Conservation (phyloP, 2,888 invertebrate species). For the Eledona agricola region DNA sequence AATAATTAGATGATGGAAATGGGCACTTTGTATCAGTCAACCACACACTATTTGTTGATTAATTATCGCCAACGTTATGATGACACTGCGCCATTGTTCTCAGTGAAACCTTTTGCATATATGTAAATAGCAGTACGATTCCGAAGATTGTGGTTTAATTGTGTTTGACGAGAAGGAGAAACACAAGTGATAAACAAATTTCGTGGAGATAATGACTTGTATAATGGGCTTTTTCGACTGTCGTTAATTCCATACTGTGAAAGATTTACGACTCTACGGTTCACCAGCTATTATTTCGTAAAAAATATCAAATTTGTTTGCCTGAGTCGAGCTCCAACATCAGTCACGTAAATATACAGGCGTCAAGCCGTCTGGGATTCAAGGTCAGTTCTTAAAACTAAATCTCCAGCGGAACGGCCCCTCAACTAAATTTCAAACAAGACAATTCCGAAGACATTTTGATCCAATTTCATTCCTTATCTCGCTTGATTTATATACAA, state of each 20-base stretch:
- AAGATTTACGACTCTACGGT: constrained; percentile 34
- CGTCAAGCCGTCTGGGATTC: constrained; percentile 47
- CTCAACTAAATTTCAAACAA: constrained; percentile 9
- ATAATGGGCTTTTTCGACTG: constrained; percentile 24
- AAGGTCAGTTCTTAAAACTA: constrained; percentile 35
- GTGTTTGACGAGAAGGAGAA: constrained; percentile 25
- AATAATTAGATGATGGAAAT: constrained; percentile 63
- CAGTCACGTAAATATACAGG: constrained; percentile 37
- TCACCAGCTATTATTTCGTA: constrained; percentile 28
- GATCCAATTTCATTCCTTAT: background rate
- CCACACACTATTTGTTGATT: constrained; percentile 63
- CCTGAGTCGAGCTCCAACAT: constrained; percentile 27
- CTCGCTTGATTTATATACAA: too few species aligned
- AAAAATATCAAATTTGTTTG: constrained; percentile 36
- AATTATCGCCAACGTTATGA: constrained; percentile 59
- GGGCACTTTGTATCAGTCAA: constrained; percentile 64
- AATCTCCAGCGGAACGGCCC: constrained; percentile 18
- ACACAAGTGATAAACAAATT: constrained; percentile 22
- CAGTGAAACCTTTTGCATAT: constrained; percentile 47
- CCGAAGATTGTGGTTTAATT: constrained; percentile 31
- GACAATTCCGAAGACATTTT: too few species aligned
- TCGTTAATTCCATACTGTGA: constrained; percentile 23
- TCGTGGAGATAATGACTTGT: constrained; percentile 26
- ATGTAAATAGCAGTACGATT: constrained; percentile 45
- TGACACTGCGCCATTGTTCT: constrained; percentile 56